Evolutionary conservation across 2,888 invertebrate species (phyloP), one percentile per base, ranked within the genome.

Genomic region (Parnassius mnemosyne): DNA sequence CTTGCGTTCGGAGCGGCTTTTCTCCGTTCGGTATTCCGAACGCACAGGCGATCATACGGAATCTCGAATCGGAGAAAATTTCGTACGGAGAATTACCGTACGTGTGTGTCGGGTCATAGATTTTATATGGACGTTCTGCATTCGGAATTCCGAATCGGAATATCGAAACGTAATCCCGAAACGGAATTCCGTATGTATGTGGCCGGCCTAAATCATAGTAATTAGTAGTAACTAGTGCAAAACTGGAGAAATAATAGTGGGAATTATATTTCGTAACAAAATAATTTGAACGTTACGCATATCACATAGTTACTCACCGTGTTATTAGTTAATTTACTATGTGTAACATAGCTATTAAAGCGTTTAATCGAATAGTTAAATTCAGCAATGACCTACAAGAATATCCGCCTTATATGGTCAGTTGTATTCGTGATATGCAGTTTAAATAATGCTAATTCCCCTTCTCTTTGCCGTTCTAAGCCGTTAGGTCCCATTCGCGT

Each of bases 351-450:
- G 34, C 25, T 41, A 44, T 7, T 49, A 49, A 13, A 44, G 9
- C 54, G 11, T 55, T 63, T 59, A 63, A 11, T 34, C 55, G 58
- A 55, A 54, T 51, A 54, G 54, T 50, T 54, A 12, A n/a, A 10
- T 44, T 43, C 63, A 54, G 63, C 55, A 63, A 63, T 63, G 63
- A 59, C 63, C 63, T 55, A 59, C 34, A 55, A 63, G 34, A 46
- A 46, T 51, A 46, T 63, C 59, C 63, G 54, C 51, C 41, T 11
- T 41, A 47, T 53, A 54, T 54, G 51, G 51, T 43, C 57, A 54
- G 20, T 9, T 47, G 55, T 47, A 9, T 10, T 20, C n/a, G 10
- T 44, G 13, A 44, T 58, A 41, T 49, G 46, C 44, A 41, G 44
- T 12, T 7, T 25, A 25, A 12, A 51, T 61, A n/a, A 53, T 54